Percentiles rank a stretch among this genome's conserved stretches.
phyloP scores from a whole-genome alignment of 1,140 invertebrate genomes.

The Drosophila albomicans region DNA sequence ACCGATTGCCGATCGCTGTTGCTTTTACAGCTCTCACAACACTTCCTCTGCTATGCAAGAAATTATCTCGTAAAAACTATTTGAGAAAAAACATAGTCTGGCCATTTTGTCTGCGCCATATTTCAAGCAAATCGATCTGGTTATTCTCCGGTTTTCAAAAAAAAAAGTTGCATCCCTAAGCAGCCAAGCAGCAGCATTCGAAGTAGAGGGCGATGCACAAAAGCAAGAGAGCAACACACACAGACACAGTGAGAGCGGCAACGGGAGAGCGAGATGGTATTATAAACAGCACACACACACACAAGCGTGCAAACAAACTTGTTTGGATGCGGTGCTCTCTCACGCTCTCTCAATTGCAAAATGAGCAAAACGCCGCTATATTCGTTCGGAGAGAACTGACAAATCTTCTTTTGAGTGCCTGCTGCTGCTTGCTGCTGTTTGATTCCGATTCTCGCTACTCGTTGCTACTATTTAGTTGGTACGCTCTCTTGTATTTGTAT shows the following conservation, averaged over 20 bases:
- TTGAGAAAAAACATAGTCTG: background rate
- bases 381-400: conserved; percentile 45
- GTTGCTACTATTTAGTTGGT: conserved; percentile 45
- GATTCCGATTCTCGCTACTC: conserved; percentile 60
- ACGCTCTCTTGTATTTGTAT: conserved; percentile 7
- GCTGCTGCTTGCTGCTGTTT: conserved; percentile 38
- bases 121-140: conserved; percentile 67
- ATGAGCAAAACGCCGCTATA: conserved; percentile 78
- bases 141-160: conserved; percentile 41
- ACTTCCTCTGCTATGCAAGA: background rate
- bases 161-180: conserved; percentile 72
- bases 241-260: conserved; percentile 35
- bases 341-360: conserved; percentile 51
- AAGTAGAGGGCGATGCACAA: conserved; percentile 62
- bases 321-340: conserved; percentile 56
- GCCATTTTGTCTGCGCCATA: conserved; percentile 48
- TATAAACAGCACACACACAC: conserved; percentile 59
- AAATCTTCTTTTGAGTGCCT: conserved; percentile 68
- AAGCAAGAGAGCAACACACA: conserved; percentile 28
- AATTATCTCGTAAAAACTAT: background rate
- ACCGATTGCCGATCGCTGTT: conserved; percentile 19
- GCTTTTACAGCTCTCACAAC: background rate
- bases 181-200: conserved; percentile 46
- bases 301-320: conserved; percentile 59
- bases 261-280: conserved; percentile 35